Percentiles rank a stretch among this genome's conserved stretches.
Conservation (phyloP, 2,797 vertebrate species). For the Siniperca undulata region DNA sequence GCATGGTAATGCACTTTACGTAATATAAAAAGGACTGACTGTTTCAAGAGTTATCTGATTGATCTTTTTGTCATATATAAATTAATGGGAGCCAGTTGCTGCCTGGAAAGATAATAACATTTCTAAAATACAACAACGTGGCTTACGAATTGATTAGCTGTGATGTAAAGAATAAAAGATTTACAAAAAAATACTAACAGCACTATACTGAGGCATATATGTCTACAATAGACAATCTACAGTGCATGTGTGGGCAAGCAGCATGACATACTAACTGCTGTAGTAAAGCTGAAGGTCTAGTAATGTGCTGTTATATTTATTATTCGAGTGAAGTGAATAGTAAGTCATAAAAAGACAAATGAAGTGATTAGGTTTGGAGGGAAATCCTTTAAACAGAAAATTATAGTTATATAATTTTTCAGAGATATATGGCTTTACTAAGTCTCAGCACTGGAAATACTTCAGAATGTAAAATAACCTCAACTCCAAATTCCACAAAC, state of each 20-base stretch:
- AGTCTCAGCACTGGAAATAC: neutral
- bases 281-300: neutral
- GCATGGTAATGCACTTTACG: neutral
- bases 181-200: neutral
- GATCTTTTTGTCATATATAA: neutral
- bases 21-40: neutral
- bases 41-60: neutral
- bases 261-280: neutral
- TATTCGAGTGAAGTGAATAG: neutral
- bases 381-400: neutral
- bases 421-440: neutral
- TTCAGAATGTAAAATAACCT: neutral
- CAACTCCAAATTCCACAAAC: neutral
- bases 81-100: neutral
- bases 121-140: neutral
- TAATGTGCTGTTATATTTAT: neutral
- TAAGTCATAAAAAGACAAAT: neutral
- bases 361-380: neutral
- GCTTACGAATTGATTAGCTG: neutral
- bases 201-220: neutral
- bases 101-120: neutral
- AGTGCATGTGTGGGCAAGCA: neutral
- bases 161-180: neutral
- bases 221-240: neutral
- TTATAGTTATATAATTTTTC: neutral